These are phyloP conservation scores for Apostichopus japonicus DNA, from an alignment of 35 echinoderm and acorn worm genomes.

Conservation along the genomic window DNA sequence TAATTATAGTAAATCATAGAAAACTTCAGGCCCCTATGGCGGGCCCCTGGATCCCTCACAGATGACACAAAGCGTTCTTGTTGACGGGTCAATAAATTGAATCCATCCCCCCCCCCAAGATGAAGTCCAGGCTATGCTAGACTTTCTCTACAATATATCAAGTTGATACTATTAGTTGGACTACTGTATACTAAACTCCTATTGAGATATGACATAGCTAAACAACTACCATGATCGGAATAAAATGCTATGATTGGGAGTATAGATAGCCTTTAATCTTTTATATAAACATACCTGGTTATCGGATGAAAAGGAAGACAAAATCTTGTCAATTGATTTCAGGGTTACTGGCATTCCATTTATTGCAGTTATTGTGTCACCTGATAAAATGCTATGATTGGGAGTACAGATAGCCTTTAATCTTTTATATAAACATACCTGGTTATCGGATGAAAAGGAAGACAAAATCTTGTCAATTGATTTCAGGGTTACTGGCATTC, in stretches of 20 bases:
- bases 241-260: neutral
- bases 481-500: conserved; percentile 58
- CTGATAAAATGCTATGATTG: neutral
- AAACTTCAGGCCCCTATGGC: too few relatives aligned
- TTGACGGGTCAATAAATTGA: too few relatives aligned
- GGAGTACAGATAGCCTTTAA: neutral
- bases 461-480: conserved; percentile 65
- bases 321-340: conserved; percentile 64
- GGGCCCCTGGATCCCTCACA: neutral
- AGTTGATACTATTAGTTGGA: too few relatives aligned
- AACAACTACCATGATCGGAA: too few relatives aligned
- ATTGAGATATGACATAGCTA: too few relatives aligned
- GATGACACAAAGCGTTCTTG: too few relatives aligned
- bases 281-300: conserved; percentile 38
- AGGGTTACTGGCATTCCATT: conserved; percentile 66
- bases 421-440: conserved; percentile 34
- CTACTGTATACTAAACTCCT: too few relatives aligned
- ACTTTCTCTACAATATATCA: too few relatives aligned
- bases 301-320: conserved; percentile 55
- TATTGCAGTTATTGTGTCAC: conserved; percentile 63
- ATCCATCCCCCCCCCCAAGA: too few relatives aligned
- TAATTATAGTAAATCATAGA: too few relatives aligned
- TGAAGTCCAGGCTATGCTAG: too few relatives aligned
- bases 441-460: conserved; percentile 50
- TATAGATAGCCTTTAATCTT: neutral